Conservation (phyloP, 2,113 vertebrate species). For the Catharus minimus region DNA sequence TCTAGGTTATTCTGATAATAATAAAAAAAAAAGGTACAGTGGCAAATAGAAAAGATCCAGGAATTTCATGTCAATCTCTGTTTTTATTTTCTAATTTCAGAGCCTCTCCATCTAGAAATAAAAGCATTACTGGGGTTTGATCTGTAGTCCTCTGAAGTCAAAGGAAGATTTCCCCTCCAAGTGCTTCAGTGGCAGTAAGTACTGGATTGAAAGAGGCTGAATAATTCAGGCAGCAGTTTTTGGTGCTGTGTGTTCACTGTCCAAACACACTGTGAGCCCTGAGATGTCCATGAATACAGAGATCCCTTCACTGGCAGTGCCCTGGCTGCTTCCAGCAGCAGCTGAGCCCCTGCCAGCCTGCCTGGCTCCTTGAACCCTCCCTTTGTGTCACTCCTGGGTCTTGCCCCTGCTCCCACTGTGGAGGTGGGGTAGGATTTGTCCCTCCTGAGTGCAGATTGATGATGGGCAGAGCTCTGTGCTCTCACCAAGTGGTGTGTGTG, state of each 20-base stretch:
- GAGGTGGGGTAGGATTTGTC: background rate
- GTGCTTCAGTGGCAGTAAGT: background rate
- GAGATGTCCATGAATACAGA: background rate
- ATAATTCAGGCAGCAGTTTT: background rate
- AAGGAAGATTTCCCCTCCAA: background rate
- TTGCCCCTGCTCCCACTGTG: fast-evolving
- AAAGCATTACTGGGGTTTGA: background rate
- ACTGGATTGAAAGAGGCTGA: background rate
- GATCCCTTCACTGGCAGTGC: background rate
- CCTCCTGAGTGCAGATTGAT: fast-evolving
- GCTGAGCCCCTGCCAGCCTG: background rate
- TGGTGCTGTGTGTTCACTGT: background rate
- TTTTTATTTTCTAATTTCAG: background rate
- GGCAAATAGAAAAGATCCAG: background rate
- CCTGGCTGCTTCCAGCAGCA: background rate
- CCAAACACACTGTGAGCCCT: fast-evolving
- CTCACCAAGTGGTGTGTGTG: background rate
- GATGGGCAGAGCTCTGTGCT: background rate
- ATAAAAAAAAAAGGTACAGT: background rate
- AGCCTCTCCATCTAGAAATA: background rate
- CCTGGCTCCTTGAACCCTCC: background rate
- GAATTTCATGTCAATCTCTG: background rate
- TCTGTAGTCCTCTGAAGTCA: background rate
- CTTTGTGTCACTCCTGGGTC: background rate
- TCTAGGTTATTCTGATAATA: background rate